Percentiles rank a stretch among this genome's conserved stretches.
phyloP scores from a whole-genome alignment of 2,888 invertebrate species.

The Dolichopus griseipennis region DNA sequence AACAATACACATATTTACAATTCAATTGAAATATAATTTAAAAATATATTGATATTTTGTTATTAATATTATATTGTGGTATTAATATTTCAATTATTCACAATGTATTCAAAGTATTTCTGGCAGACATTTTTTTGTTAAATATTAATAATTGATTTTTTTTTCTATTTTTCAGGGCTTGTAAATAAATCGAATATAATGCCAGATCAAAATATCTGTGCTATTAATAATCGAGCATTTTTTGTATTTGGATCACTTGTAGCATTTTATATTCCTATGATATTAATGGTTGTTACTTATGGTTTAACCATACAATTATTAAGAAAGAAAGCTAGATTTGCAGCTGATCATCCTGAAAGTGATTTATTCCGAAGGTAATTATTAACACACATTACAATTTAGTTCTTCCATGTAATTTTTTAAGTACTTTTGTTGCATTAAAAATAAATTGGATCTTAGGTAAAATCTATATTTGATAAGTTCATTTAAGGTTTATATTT shows the following conservation, averaged over 20 bases:
- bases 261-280: constrained; percentile 91
- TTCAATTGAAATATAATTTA: no score
- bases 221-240: constrained; percentile 75
- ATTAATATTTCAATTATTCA: no score
- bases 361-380: constrained; percentile 48
- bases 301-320: constrained; percentile 80
- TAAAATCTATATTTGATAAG: no score
- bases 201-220: constrained; percentile 66
- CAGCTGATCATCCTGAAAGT: constrained; percentile 55
- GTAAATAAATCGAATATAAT: constrained; percentile 70
- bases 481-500: no score
- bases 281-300: constrained; percentile 89
- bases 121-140: neutral
- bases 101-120: neutral
- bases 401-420: no score
- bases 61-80: no score
- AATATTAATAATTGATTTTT: neutral
- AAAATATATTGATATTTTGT: no score
- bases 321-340: constrained; percentile 66
- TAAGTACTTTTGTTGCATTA: no score
- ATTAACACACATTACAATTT: no score
- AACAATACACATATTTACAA: no score
- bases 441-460: no score
- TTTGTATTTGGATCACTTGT: constrained; percentile 87
- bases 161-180: constrained; percentile 49